These are phyloP conservation scores for Chamaea fasciata DNA, from an alignment of 2,113 vertebrate genomes.

Conservation along the genomic window DNA sequence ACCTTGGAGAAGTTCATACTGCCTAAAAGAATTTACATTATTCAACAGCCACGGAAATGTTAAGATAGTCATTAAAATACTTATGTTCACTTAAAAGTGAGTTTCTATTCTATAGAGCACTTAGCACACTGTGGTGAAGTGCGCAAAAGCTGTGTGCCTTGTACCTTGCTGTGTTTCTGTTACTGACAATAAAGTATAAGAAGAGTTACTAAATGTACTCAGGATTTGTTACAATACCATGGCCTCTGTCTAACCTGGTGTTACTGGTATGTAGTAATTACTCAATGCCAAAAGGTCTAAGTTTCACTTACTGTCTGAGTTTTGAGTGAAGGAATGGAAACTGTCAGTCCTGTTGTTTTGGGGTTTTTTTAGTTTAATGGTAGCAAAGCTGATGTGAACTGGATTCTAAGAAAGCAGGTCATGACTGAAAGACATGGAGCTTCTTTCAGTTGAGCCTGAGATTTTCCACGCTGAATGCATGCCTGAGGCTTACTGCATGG, in stretches of 20 bases:
- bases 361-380: background rate
- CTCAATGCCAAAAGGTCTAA: background rate
- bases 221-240: background rate
- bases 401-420: background rate
- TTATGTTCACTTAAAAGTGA: background rate
- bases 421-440: background rate
- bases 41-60: constrained; percentile 93
- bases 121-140: background rate
- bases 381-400: background rate
- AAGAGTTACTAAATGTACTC: background rate
- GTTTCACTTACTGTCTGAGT: background rate
- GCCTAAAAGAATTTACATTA: constrained; percentile 75
- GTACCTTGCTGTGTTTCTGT: constrained; percentile 20
- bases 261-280: background rate
- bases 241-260: background rate
- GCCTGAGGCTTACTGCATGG: background rate
- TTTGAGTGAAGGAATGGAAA: background rate
- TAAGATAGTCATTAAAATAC: constrained; percentile 64
- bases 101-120: background rate
- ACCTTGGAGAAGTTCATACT: constrained; percentile 80
- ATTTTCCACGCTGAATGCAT: background rate
- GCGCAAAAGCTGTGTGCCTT: constrained; percentile 16
- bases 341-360: background rate
- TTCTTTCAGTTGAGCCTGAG: background rate
- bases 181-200: constrained; percentile 62